phyloP scores from a whole-genome alignment of 2,797 vertebrate species.

The Tangara arthus region DNA sequence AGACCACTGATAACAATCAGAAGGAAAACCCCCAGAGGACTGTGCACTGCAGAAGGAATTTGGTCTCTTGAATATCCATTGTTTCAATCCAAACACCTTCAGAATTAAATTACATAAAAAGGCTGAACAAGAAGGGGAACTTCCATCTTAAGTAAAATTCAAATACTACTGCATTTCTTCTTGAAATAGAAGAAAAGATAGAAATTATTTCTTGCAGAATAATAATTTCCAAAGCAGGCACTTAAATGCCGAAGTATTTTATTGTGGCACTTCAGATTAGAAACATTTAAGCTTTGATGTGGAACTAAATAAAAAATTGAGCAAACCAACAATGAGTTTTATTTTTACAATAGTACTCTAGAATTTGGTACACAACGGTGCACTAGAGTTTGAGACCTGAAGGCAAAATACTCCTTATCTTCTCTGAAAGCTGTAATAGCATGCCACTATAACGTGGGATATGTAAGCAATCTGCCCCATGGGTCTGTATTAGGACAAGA shows the following conservation, averaged over 20 bases:
- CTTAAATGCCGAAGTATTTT: not conserved
- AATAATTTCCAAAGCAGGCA: not conserved
- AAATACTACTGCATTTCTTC: not conserved
- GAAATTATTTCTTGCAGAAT: not conserved
- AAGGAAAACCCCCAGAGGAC: conserved; percentile 2
- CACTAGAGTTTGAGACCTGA: not conserved
- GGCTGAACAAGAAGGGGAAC: not conserved
- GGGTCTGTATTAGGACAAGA: not conserved
- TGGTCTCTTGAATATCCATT: conserved; percentile 4
- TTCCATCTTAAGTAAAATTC: not conserved
- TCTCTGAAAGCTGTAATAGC: not conserved
- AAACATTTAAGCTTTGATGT: not conserved
- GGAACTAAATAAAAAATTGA: not conserved
- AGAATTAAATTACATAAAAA: not conserved
- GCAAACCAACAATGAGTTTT: not conserved
- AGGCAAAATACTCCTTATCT: not conserved
- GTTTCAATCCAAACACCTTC: conserved; percentile 8
- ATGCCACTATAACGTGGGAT: not conserved
- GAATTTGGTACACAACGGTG: not conserved
- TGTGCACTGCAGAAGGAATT: not conserved
- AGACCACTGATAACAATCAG: conserved; percentile 20
- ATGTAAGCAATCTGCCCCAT: not conserved
- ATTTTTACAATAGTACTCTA: not conserved
- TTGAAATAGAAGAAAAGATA: not conserved
- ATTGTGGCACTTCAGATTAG: not conserved